Evolutionary conservation across 2,888 invertebrate genomes (phyloP), one percentile per base, ranked within the genome.

Genomic region (Alitta virens): DNA sequence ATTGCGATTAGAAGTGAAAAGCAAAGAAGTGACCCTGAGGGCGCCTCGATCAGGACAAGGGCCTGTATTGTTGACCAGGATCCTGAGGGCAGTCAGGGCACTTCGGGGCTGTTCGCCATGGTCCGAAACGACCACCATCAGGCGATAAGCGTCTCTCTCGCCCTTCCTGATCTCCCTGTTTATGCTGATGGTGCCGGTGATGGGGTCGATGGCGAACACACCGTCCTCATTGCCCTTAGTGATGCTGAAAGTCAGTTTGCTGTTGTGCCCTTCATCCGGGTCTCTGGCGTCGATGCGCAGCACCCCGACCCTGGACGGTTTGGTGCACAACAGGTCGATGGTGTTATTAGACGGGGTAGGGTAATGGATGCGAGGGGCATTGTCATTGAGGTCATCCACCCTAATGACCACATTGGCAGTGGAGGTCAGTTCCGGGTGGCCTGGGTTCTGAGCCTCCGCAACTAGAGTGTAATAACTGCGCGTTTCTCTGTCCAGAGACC

Each of bases 131-230:
- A 55, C 62, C 18, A 68, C 56, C 16, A 63, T 56, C 21, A 68
- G 49, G n/a, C 49, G 52, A 33, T 60, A 58, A 18, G 49, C 26
- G 40, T 57, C 38, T 24, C 27, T 42, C 24, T 53, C 43, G n/a
- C 40, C 24, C 25, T 50, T 54, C 25, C 56, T 49, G 9, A 75
- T 71, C 16, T 67, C 65, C 43, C 69, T 69, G 2, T 70, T 71
- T 0, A 76, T 67, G 27, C 70, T 67, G 21, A 85, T 78, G 49
- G 79, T 80, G 1, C 85, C 85, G 18, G 74, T 74, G 5, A 74
- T 64, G 1, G 74, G 66, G 59, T 84, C 79, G 56, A 85, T 78
- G 51, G 70, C 71, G 70, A 84, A 84, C 53, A 83, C 72, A 2
- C 72, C 70, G 1, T 80, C 77, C 40, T 78, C 78, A 56, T 83